These are phyloP conservation scores for Ryuthela nishihirai DNA, from an alignment of 2,888 invertebrate species.

Conservation along the genomic window DNA sequence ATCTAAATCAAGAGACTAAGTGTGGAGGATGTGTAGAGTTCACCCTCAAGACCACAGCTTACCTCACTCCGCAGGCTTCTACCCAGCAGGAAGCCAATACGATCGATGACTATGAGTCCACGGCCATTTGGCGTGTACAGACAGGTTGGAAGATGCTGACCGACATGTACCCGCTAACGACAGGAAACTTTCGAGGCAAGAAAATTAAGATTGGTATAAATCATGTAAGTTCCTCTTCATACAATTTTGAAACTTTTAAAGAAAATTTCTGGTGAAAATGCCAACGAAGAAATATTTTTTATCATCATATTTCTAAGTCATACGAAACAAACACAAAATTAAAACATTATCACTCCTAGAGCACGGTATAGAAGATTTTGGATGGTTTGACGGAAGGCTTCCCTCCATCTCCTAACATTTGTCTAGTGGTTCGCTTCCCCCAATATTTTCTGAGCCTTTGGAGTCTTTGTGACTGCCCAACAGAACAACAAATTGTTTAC, in stretches of 20 bases:
- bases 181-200: conserved; percentile 32
- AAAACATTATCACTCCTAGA: no score
- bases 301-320: not conserved
- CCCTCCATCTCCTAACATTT: no score
- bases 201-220: conserved; percentile 38
- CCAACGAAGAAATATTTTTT: not conserved
- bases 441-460: no score
- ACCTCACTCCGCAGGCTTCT: not conserved
- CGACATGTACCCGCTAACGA: conserved; percentile 21
- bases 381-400: no score
- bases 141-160: conserved; percentile 27
- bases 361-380: no score
- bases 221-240: conserved; percentile 38
- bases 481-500: no score
- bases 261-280: no score
- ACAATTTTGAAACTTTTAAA: no score
- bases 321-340: no score
- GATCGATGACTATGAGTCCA: conserved; percentile 22
- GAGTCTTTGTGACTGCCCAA: no score
- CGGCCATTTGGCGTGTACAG: conserved; percentile 38
- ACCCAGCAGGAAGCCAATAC: conserved; percentile 1
- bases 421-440: no score
- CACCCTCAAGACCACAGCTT: conserved; percentile 28
- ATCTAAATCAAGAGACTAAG: conserved; percentile 7
- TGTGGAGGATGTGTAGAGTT: conserved; percentile 26